These are phyloP conservation scores for Dasysyrphus albostriatus DNA, from an alignment of 2,888 invertebrate genomes.

Conservation along the genomic window DNA sequence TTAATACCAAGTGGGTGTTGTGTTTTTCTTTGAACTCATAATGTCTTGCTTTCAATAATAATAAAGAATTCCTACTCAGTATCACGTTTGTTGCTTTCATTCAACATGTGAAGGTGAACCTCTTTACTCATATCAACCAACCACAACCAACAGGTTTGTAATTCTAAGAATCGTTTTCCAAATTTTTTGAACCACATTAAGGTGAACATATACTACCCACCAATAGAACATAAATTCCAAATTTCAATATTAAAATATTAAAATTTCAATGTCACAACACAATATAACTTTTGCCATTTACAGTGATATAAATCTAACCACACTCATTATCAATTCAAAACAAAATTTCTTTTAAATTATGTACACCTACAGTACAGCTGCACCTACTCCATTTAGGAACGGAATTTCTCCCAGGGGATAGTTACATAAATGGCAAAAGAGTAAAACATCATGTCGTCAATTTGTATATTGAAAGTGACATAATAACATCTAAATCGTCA, in stretches of 20 bases:
- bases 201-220: neutral
- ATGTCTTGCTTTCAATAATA: neutral
- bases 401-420: neutral
- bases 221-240: too few relatives aligned
- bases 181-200: neutral
- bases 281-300: neutral
- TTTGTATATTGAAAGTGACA: too few relatives aligned
- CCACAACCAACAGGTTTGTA: neutral
- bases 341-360: neutral
- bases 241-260: neutral
- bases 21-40: neutral
- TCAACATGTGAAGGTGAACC: neutral
- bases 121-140: neutral
- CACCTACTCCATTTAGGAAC: neutral
- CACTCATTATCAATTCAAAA: neutral
- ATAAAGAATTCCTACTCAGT: neutral
- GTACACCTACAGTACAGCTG: neutral
- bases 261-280: neutral
- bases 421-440: neutral
- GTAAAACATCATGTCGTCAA: too few relatives aligned
- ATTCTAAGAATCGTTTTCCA: neutral
- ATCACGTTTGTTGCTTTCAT: neutral
- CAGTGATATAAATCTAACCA: neutral
- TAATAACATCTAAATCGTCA: too few relatives aligned
- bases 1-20: slow-evolving; percentile 24